Evolutionary conservation across 2,797 vertebrate species (phyloP), one percentile per base, ranked within the genome.

Genomic region (Ambastaia sidthimunki): DNA sequence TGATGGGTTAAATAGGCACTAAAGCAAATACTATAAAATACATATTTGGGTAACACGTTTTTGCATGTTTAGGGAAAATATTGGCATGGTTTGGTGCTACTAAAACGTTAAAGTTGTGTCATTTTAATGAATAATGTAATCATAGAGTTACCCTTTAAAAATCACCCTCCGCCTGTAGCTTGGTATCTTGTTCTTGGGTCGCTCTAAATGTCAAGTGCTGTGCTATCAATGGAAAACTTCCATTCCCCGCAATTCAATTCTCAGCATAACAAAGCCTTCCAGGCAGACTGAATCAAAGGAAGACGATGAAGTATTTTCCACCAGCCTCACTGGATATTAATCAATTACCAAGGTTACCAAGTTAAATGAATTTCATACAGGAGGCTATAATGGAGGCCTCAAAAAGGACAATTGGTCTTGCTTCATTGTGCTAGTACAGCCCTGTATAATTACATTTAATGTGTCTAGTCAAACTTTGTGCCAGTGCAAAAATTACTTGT

Each of bases 401-500:
- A 73, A 74, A 78, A 70, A 77, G 75, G 77, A 71, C 55, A 85
- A 78, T 84, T 75, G 62, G 66, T 81, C 84, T 79, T 78, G 73
- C 80, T 85, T 88, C 74, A 66, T 52, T n/a, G 59, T 71, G 80
- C 83, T 82, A 70, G 59, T 67, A 67, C 71, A 66, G 54, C 50
- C 57, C 82, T 81, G 50, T 70, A 71, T 82, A 80, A 80, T 86
- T 81, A 82, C 80, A 80, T 85, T 71, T 85, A 81, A 88, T 85
- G 70, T 69, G 74, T 48, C 82, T 74, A 69, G 76, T 83, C 66
- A 79, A 71, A 74, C 66, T 83, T 70, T 16, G 68, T 80, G 80
- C 82, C 83, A 86, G 77, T 57, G 63, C 76, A 85, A 85, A 73
- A 78, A 86, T 86, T 87, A 89, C 81, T 77, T 82, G 84, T 80